These are phyloP conservation scores for Cheumatopsyche charites DNA, from an alignment of 1,140 invertebrate genomes.

Conservation along the genomic window DNA sequence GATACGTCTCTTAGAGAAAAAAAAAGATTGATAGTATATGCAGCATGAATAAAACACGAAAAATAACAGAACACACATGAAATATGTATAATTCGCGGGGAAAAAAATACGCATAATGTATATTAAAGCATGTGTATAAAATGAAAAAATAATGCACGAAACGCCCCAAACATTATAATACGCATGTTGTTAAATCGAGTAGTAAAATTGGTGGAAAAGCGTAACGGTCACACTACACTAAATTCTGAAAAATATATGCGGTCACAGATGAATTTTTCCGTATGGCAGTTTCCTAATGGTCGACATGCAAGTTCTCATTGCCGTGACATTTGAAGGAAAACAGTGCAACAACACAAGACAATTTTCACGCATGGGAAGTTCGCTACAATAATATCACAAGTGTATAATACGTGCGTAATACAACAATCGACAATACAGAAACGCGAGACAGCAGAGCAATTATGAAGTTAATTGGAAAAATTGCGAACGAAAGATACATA, in stretches of 20 bases:
- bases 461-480: too few relatives aligned
- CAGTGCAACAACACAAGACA: background rate
- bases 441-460: too few relatives aligned
- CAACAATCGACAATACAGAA: too few relatives aligned
- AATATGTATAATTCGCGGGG: too few relatives aligned
- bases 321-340: constrained; percentile 12
- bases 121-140: background rate
- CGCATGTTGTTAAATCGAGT: background rate
- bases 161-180: background rate
- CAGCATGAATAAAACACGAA: too few relatives aligned
- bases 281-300: background rate
- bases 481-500: too few relatives aligned
- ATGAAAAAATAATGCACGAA: background rate
- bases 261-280: background rate
- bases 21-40: too few relatives aligned
- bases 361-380: background rate
- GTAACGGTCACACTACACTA: constrained; percentile 1
- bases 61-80: too few relatives aligned
- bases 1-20: too few relatives aligned
- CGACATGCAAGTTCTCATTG: background rate
- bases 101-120: too few relatives aligned
- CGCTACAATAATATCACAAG: too few relatives aligned
- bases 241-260: constrained; percentile 1
- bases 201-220: constrained; percentile 10
- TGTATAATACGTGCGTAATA: too few relatives aligned